These are phyloP conservation scores for Caerostris extrusa DNA, from an alignment of 1,140 invertebrate genomes.

Conservation along the genomic window DNA sequence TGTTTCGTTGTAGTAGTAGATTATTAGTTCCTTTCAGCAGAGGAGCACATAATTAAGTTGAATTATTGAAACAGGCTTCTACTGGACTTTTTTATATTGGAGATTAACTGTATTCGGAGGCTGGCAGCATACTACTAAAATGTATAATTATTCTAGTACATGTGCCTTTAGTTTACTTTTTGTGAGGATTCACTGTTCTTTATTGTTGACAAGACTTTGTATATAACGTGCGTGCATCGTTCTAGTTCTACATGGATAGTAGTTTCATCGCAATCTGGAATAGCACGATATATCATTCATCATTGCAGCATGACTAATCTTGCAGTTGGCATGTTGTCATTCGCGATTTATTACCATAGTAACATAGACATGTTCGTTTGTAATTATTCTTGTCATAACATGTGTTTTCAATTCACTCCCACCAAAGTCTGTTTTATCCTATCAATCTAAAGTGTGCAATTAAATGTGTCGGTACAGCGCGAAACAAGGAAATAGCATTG, in stretches of 20 bases:
- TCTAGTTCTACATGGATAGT: neutral
- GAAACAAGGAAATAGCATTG: neutral
- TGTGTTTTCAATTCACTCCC: conserved; percentile 70
- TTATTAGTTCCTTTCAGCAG: neutral
- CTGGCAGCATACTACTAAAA: neutral
- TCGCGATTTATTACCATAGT: conserved; percentile 54
- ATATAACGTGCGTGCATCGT: conserved; percentile 15
- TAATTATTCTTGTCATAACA: conserved; percentile 74
- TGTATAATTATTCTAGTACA: neutral
- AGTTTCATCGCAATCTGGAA: conserved; percentile 50
- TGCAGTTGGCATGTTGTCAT: conserved; percentile 71
- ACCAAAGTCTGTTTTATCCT: neutral
- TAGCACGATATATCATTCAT: conserved; percentile 58
- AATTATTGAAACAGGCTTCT: neutral
- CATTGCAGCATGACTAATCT: conserved; percentile 72
- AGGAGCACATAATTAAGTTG: neutral
- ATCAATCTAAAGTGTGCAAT: conserved; percentile 68
- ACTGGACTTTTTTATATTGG: neutral
- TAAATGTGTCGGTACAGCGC: conserved; percentile 31
- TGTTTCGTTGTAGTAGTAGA: neutral
- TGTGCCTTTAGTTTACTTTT: conserved; percentile 10
- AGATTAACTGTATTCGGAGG: neutral
- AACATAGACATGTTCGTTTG: conserved; percentile 67
- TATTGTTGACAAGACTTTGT: conserved; percentile 29
- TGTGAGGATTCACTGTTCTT: conserved; percentile 3